These are phyloP conservation scores for Aurelia sp. DNA, from an alignment of 30 jellyfish, hydroid and myxozoan species.

Conservation along the genomic window DNA sequence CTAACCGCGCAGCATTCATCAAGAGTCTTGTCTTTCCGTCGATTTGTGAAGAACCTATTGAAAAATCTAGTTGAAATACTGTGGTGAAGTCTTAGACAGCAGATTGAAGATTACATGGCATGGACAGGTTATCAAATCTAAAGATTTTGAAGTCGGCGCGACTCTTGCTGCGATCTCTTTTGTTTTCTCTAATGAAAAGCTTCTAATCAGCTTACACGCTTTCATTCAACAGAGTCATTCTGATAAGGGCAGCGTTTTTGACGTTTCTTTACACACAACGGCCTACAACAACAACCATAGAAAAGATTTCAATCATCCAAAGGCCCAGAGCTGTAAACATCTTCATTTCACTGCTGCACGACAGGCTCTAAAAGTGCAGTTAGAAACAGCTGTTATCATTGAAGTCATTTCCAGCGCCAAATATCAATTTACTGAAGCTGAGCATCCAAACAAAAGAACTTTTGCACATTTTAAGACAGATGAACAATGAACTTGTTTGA, in stretches of 20 bases:
- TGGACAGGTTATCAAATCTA: conserved; percentile 63
- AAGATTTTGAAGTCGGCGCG: conserved; percentile 76
- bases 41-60: conserved; percentile 15
- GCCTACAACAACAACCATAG: conserved; percentile 50
- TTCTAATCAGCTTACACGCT: conserved; percentile 64
- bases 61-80: conserved; percentile 57
- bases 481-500: background rate
- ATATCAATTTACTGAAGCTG: conserved; percentile 46
- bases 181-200: conserved; percentile 55
- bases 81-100: conserved; percentile 70
- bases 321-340: conserved; percentile 36
- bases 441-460: background rate
- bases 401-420: conserved; percentile 35
- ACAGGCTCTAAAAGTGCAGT: conserved; percentile 56
- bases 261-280: conserved; percentile 61
- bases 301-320: conserved; percentile 42
- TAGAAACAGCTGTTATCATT: conserved; percentile 55
- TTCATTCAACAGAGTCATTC: conserved; percentile 46
- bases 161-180: conserved; percentile 65
- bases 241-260: conserved; percentile 68
- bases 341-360: conserved; percentile 32
- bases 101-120: conserved; percentile 69
- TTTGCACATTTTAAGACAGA: conserved; percentile 1
- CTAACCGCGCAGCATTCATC: conserved; percentile 9
- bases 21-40: conserved; percentile 37